These are phyloP conservation scores for Syngnathus typhle DNA, from an alignment of 2,113 vertebrate species.

Conservation along the genomic window DNA sequence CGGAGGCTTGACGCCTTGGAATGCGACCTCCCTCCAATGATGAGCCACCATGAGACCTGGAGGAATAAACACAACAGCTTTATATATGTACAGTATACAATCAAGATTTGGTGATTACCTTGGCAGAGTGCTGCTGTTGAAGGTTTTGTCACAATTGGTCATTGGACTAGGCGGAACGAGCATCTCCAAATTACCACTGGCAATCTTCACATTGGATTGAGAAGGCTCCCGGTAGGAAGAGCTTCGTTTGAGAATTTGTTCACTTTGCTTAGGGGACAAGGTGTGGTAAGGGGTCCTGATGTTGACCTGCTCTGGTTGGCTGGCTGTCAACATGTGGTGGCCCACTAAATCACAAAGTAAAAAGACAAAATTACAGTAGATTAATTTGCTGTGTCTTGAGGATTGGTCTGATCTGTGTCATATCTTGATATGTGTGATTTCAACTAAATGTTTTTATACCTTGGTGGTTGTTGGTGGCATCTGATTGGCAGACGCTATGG, in stretches of 20 bases:
- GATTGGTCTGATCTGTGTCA: neutral
- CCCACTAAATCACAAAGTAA: conserved; percentile 36
- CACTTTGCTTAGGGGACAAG: conserved; percentile 39
- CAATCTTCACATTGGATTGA: conserved; percentile 79
- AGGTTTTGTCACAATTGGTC: conserved; percentile 88
- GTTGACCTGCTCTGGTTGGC: conserved; percentile 76
- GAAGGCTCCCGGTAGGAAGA: conserved; percentile 74
- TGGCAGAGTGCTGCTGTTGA: conserved; percentile 96
- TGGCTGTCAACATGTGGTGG: conserved; percentile 69
- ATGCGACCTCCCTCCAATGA: conserved; percentile 78
- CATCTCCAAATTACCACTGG: conserved; percentile 91
- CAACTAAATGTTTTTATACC: conserved; percentile 30
- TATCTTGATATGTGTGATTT: neutral
- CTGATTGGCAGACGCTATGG: conserved; percentile 81
- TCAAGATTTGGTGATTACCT: conserved; percentile 31
- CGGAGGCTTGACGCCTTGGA: conserved; percentile 84
- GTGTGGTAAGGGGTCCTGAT: conserved; percentile 53
- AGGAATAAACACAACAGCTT: neutral
- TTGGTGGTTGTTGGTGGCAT: conserved; percentile 70
- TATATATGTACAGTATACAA: neutral
- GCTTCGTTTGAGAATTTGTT: conserved; percentile 71
- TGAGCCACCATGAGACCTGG: conserved; percentile 77
- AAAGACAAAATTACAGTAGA: neutral
- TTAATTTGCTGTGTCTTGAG: neutral
- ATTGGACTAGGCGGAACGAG: conserved; percentile 87